Base-by-base conservation (phyloP, 2,113 vertebrate species). In the Rhabdomys dilectus region DNA sequence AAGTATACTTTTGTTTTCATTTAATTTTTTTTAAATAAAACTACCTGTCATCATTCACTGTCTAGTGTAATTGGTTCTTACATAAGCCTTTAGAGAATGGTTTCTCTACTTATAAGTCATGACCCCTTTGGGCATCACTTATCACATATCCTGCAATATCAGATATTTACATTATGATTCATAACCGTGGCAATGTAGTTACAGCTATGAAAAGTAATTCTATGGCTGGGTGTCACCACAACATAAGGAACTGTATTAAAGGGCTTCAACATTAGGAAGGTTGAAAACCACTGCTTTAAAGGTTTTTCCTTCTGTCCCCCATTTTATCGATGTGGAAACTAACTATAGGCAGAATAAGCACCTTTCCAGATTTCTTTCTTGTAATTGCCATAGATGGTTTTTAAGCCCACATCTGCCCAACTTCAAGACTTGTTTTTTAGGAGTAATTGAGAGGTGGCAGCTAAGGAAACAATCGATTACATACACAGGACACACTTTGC, bases 11-110 rank as follows among this genome's bases (percentile, higher is more conserved):
- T 64, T 51, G 24, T 16, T 15, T 9, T 7, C 9, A 42, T 7
- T 77, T 70, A 73, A 77, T 66, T 64, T 64, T 89, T 70, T 19
- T n/a, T 72, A 91, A 88, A 42, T 68, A 73, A 84, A 95, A 94
- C 26, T 17, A 70, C 29, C 5, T 89, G 29, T 13, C 9, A 11
- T 51, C 24, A 60, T 56, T 24, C 0, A 26, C 6, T 60, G n/a
- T 60, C 3, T 58, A 39, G 7, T 24, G 19, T 42, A 16, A 60
- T 7, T 60, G 12, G 22, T 84, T 16, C 22, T 39, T n/a, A 58
- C 11, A 39, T 15, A 24, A 39, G 22, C 53, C 12, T 58, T 82
- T 82, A 26, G 36, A 60, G 22, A 3, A 73, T 8, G 19, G n/a
- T n/a, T 73, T 73, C 19, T 73, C 70, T 22, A 24, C 72, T 9